Evolutionary conservation across 2,113 vertebrate species (phyloP), one percentile per base, ranked within the genome.

Genomic region (Smithornis capensis): DNA sequence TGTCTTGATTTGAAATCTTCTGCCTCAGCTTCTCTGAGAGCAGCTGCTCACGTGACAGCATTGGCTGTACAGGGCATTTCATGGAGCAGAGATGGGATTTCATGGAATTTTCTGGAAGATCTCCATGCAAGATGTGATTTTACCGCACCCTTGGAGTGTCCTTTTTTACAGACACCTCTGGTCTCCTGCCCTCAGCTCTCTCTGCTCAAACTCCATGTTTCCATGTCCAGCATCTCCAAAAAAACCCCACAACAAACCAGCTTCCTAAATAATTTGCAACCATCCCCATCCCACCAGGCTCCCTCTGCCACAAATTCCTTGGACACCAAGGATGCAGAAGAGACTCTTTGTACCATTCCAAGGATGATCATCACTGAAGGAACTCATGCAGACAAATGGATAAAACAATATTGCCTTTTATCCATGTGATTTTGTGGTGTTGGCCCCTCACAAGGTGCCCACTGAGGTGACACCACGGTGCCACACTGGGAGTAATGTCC

Each of bases 301-400:
- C 16, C 27, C 7, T 2, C 35, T 31, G 33, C 9, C 55, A 57
- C 74, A 35, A 3, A 1, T 2, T 1, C 18, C 37, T 55, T 2
- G 0, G 68, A 9, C 19, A 6, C 45, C 1, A 9, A 57, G 50
- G 49, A 19, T 42, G 31, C 23, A 59, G 31, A 18, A 55, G 44
- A 57, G 6, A 4, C 1, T 3, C 21, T 40, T 84, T 0, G 0
- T 50, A 7, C 31, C 0, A 0, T 7, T 12, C 42, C 87, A 53
- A 13, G 37, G 18, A 3, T 6, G 45, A 49, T 33, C 44, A 29
- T 21, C 64, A 19, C n/a, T 12, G 49, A n/a, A 69, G 33, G 12
- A 17, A 24, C 27, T 55, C 21, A 0, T 3, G 17, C 29, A 70
- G 37, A n/a, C 6, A 12, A 8, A 33, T 53, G 49, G 17, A 25